Conservation (phyloP, 2,113 vertebrate genomes). For the Choloepus hoffmanni region DNA sequence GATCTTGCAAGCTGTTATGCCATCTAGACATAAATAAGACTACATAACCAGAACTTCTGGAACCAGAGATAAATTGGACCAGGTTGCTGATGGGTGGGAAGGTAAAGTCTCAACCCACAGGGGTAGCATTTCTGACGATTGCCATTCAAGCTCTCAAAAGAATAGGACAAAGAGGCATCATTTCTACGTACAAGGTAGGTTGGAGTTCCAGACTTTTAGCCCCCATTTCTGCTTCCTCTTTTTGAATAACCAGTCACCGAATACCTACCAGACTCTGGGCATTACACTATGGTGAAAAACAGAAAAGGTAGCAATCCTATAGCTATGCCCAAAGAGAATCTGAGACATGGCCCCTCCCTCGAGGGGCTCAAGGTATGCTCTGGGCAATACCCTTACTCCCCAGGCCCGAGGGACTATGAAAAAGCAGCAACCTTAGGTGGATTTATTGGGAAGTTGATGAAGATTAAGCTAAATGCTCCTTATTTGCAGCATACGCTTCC, state of each 20-base stretch:
- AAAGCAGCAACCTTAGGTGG: neutral
- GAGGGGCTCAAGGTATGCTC: neutral
- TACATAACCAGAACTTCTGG: neutral
- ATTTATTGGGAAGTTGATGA: neutral
- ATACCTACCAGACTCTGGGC: neutral
- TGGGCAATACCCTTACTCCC: neutral
- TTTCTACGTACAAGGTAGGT: neutral
- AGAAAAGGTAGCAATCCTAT: neutral
- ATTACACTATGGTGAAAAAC: neutral
- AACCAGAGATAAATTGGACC: neutral
- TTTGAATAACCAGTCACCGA: neutral
- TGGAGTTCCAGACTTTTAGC: neutral
- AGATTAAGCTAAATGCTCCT: conserved; percentile 16
- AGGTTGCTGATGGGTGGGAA: neutral
- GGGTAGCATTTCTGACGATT: neutral
- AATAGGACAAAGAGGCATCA: neutral
- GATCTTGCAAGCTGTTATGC: neutral
- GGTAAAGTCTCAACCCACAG: neutral
- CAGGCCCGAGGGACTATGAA: neutral
- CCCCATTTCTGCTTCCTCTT: neutral
- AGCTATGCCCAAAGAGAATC: neutral
- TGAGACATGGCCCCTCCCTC: neutral
- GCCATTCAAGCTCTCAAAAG: neutral
- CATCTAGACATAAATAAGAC: neutral
- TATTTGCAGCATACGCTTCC: neutral